Evolutionary conservation across 2,888 invertebrate genomes (phyloP).

Genomic region (Ganaspis brasiliensis): DNA sequence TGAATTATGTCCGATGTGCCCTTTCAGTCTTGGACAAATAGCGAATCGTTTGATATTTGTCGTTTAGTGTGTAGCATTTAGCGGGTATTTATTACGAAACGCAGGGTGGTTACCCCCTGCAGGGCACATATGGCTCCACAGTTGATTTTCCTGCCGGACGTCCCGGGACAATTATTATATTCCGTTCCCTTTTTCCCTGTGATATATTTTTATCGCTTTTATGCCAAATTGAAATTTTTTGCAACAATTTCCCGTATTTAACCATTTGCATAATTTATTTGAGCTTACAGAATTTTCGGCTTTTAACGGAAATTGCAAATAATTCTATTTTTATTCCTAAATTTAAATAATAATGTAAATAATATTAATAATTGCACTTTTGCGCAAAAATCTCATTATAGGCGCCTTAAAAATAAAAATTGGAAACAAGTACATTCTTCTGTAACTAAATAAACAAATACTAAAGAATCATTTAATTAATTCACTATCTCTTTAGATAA

Average conservation of each 20-base stretch:
- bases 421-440: too few relatives aligned
- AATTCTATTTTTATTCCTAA: too few relatives aligned
- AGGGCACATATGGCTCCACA: conserved; percentile 75
- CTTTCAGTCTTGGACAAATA: conserved; percentile 15
- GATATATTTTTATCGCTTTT: conserved; percentile 69
- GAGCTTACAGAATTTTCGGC: background rate
- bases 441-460: too few relatives aligned
- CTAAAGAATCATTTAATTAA: too few relatives aligned
- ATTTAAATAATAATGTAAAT: too few relatives aligned
- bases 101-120: conserved; percentile 72
- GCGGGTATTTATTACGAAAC: conserved; percentile 67
- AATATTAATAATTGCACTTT: too few relatives aligned
- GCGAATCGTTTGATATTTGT: conserved; percentile 40
- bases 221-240: conserved; percentile 22
- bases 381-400: too few relatives aligned
- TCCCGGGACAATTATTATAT: conserved; percentile 70
- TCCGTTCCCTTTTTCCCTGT: conserved; percentile 60
- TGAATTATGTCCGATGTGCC: conserved; percentile 18
- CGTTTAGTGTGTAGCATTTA: conserved; percentile 65
- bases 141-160: conserved; percentile 68
- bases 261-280: background rate
- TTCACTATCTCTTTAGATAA: too few relatives aligned
- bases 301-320: conserved; percentile 5
- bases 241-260: background rate
- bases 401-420: too few relatives aligned